Evolutionary conservation across 2,113 vertebrate genomes (phyloP).

Genomic region (Oophaga pumilio): DNA sequence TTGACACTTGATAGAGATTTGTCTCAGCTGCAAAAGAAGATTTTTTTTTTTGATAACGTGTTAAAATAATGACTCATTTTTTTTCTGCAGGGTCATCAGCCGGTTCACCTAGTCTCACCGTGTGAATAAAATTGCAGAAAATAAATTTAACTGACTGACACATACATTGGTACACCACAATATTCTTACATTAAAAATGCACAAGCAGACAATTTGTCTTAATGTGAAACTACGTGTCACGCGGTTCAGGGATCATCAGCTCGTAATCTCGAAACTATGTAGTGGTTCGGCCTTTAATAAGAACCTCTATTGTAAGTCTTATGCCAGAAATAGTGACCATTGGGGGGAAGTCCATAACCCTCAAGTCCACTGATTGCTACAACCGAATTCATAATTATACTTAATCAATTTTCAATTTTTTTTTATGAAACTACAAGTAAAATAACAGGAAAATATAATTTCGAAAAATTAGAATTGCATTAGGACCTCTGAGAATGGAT

Average conservation of each 20-base stretch:
- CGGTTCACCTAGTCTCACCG: neutral
- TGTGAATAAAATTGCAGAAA: neutral
- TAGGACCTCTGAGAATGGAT: no score
- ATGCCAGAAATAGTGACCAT: no score
- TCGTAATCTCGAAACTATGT: neutral
- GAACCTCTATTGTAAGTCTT: neutral
- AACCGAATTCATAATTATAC: no score
- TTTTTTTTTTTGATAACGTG: neutral
- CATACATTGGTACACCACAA: neutral
- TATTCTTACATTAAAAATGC: neutral
- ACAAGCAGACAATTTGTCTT: neutral
- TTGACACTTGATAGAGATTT: no score
- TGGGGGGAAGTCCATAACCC: no score
- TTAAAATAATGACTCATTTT: neutral
- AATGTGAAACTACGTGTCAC: neutral
- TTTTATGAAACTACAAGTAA: no score
- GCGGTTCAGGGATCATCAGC: neutral
- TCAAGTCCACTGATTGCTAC: no score
- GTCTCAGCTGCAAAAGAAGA: no score
- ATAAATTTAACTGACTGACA: neutral
- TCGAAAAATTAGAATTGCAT: no score
- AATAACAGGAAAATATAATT: no score
- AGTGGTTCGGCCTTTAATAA: no score
- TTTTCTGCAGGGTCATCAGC: neutral
- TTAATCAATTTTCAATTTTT: no score